Evolutionary conservation across 1,140 invertebrate genomes (phyloP).

Genomic region (Drosophila mayri): DNA sequence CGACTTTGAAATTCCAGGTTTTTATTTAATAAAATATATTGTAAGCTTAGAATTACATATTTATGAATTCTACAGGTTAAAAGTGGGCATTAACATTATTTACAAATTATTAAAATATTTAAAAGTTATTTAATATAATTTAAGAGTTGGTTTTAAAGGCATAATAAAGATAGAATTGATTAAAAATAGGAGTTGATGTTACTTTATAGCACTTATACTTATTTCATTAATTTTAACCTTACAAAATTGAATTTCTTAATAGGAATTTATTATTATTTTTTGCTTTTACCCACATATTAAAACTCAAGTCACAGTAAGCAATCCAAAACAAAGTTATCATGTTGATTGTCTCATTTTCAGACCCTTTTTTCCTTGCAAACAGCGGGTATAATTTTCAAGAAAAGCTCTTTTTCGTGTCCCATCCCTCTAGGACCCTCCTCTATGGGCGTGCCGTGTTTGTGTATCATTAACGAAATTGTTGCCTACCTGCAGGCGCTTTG

Average conservation of each 20-base stretch:
- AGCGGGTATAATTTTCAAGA: slow-evolving; percentile 31
- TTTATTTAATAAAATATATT: background rate
- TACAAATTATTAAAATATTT: too few species aligned
- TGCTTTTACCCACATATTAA: background rate
- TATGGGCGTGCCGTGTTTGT: slow-evolving; percentile 45
- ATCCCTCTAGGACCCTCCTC: background rate
- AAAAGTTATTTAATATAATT: background rate
- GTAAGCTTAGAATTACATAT: too few species aligned
- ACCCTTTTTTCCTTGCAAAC: background rate
- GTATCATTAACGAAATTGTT: slow-evolving; percentile 61
- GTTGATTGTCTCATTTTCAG: slow-evolving; percentile 10
- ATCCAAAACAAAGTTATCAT: background rate
- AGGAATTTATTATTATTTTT: background rate
- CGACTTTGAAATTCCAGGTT: background rate
- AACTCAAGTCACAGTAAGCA: background rate
- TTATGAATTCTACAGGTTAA: too few species aligned
- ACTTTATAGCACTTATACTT: background rate
- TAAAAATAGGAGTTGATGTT: background rate
- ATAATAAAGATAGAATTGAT: background rate
- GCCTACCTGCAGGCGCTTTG: slow-evolving; percentile 58
- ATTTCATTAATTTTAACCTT: background rate
- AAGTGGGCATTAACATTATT: too few species aligned
- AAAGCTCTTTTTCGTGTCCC: slow-evolving; percentile 22
- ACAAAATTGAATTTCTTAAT: background rate
- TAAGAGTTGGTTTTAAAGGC: background rate